Base-by-base conservation (phyloP, 2,797 vertebrate species). In the Strix occidentalis region DNA sequence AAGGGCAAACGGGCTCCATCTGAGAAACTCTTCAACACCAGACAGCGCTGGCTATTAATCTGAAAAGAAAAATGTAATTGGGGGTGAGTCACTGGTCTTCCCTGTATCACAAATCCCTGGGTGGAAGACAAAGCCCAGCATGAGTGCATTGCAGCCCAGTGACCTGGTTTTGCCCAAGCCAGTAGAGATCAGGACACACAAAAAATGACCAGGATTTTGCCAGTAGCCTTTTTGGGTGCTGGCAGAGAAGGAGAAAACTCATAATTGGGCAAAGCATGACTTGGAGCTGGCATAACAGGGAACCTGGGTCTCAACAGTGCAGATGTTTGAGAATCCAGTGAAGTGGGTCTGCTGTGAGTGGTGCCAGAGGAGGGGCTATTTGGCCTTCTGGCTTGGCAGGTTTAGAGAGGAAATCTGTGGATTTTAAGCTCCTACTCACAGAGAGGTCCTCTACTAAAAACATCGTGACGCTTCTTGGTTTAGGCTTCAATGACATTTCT, bases 401-500 rank as follows among this genome's bases (percentile, higher is more conserved):
- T 53, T 70, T 63, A 65, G 53, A 83, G 66, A 71, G 23, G 48
- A 81, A 80, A 77, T 69, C 5, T 33, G 25, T 66, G 56, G 53
- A 26, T 81, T 90, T 84, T 56, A 90, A 87, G 46, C 64, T 61
- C 20, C 39, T 65, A n/a, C 60, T 85, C 63, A 50, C 31, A 85
- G 46, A 81, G 31, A 33, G 5, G 12, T 72, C 54, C 57, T 88
- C 48, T 69, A 3, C 54, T 64, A 57, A 82, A 88, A 70, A 37
- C 64, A 70, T 70, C 6, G 0, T 65, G 50, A 56, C 31, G 33
- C 29, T 48, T 90, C 68, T 82, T 54, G 23, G 45, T 91, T 92
- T 91, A 79, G 46, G 35, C 19, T 80, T 90, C 84, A 76, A 1
- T 61, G 50, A 81, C 46, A 45, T 90, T 95, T 93, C 84, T 86